Percentiles rank a stretch among this genome's conserved stretches.
These are phyloP conservation scores for Rotaria sp. DNA, from an alignment of 2,888 invertebrate genomes.

Conservation along the genomic window DNA sequence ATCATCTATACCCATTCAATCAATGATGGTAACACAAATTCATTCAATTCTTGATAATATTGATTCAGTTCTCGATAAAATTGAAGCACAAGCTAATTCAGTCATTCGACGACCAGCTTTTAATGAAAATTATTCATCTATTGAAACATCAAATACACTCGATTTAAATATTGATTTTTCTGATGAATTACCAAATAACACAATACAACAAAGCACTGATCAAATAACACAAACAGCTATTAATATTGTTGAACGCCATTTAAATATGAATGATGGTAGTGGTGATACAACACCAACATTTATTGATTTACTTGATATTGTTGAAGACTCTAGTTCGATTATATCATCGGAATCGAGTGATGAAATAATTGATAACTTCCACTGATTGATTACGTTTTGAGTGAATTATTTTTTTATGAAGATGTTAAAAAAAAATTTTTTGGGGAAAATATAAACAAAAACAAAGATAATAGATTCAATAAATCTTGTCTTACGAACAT, in stretches of 20 bases:
- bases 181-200: not conserved
- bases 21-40: not conserved
- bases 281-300: not conserved
- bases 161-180: not conserved
- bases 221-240: not conserved
- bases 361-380: not conserved
- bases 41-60: slow-evolving; percentile 19
- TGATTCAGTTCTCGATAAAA: slow-evolving; percentile 9
- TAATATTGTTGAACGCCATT: not conserved
- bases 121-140: not conserved
- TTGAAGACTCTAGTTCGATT: not conserved
- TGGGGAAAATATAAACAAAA: no score
- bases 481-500: no score
- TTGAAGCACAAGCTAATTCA: slow-evolving; percentile 15
- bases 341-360: not conserved
- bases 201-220: not conserved
- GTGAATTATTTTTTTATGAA: no score
- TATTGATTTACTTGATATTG: not conserved
- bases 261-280: not conserved
- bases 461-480: no score
- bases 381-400: no score
- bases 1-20: not conserved
- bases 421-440: no score
- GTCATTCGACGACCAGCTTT: not conserved
- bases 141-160: not conserved